A percentile compares a stretch with the other conserved stretches of the same genome.
Evolutionary conservation across 2,888 invertebrate genomes (phyloP).

Genomic region (Chirona hameri): DNA sequence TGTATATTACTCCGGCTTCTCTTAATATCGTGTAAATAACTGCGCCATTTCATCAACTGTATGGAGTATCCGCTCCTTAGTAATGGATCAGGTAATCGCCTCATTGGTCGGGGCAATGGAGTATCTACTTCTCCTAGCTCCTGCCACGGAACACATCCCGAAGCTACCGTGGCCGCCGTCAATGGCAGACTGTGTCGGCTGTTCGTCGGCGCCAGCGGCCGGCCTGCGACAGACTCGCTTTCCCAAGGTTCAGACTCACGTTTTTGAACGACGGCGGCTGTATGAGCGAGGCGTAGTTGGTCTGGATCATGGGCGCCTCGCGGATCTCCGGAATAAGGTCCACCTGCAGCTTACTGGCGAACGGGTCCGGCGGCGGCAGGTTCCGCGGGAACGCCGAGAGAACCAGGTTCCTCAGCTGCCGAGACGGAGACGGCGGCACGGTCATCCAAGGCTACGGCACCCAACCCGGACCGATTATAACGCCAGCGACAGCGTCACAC

Average conservation of each 20-base stretch:
- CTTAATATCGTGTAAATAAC: too few relatives aligned
- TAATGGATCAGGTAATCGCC: too few relatives aligned
- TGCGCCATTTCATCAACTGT: too few relatives aligned
- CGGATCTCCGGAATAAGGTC: slow-evolving; percentile 86
- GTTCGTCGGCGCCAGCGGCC: not conserved
- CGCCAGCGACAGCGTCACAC: too few relatives aligned
- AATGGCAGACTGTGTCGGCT: not conserved
- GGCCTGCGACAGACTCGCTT: not conserved
- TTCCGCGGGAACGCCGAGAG: slow-evolving; percentile 96
- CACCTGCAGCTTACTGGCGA: slow-evolving; percentile 93
- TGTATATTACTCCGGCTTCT: too few relatives aligned
- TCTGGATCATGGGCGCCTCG: slow-evolving; percentile 80
- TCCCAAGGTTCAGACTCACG: slow-evolving; percentile 42
- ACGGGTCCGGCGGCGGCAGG: slow-evolving; percentile 98
- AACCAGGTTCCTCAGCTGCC: slow-evolving; percentile 90
- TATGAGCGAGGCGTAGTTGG: slow-evolving; percentile 81
- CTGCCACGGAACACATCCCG: too few relatives aligned
- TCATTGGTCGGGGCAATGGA: too few relatives aligned
- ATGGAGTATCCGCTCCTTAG: too few relatives aligned
- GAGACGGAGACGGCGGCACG: slow-evolving; percentile 29
- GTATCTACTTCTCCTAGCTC: too few relatives aligned
- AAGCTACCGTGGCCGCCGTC: too few relatives aligned
- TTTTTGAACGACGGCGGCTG: slow-evolving; percentile 86
- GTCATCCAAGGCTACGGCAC: too few relatives aligned
- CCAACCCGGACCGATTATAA: too few relatives aligned